These are phyloP conservation scores for Capromys pilorides DNA, from an alignment of 2,797 vertebrate species.

Conservation along the genomic window DNA sequence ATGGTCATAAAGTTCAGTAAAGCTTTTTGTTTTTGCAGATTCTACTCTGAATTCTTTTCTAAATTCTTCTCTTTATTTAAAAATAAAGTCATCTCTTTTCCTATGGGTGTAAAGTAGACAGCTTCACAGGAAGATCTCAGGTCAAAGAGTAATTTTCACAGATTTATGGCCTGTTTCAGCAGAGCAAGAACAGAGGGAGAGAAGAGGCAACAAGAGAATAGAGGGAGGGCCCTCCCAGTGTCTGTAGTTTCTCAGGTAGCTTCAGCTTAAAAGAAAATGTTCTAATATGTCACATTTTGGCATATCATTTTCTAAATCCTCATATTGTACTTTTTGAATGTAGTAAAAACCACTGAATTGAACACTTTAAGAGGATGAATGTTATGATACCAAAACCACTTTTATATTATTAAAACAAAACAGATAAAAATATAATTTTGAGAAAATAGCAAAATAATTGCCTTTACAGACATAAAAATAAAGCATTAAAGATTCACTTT, in stretches of 20 bases:
- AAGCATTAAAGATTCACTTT: background rate
- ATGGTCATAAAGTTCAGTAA: background rate
- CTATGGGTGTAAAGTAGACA: background rate
- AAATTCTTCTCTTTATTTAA: background rate
- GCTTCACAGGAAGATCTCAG: background rate
- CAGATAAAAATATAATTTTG: background rate
- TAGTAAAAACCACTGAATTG: background rate
- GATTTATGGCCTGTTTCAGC: background rate
- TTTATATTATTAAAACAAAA: background rate
- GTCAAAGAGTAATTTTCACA: background rate
- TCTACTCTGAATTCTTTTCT: background rate
- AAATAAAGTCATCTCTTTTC: background rate
- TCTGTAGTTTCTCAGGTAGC: background rate
- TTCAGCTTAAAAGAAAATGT: background rate
- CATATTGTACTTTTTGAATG: background rate
- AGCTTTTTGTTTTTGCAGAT: background rate
- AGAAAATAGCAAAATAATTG: background rate
- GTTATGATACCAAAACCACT: background rate
- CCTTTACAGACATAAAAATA: constrained; percentile 21
- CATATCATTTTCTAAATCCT: background rate
- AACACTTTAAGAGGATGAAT: background rate
- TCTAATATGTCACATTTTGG: background rate
- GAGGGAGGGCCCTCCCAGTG: background rate
- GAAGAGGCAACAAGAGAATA: background rate
- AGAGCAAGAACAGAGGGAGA: background rate